Evolutionary conservation across 2,888 invertebrate species (phyloP).

Genomic region (Heterodera filipjevi): DNA sequence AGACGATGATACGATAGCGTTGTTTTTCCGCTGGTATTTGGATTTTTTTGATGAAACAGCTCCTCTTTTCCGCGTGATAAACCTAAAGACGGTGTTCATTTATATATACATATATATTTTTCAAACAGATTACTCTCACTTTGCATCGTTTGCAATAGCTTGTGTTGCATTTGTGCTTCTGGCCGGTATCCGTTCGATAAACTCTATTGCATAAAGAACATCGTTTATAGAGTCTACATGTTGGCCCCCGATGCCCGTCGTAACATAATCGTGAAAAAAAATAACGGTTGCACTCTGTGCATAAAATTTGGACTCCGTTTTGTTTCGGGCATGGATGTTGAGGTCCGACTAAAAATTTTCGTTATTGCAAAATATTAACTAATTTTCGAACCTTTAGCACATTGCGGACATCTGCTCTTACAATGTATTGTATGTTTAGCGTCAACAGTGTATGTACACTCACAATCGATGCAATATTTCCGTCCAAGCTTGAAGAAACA

Average conservation of each 20-base stretch:
- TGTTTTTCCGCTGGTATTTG: not conserved
- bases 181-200: not conserved
- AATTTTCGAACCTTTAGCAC: not conserved
- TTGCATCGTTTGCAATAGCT: slow-evolving; percentile 6
- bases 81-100: not conserved
- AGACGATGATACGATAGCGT: not conserved
- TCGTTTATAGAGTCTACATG: not conserved
- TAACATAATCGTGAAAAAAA: not conserved
- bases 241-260: not conserved
- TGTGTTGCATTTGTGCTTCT: not conserved
- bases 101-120: too few relatives aligned
- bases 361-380: not conserved
- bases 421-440: not conserved
- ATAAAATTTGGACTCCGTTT: not conserved
- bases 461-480: not conserved
- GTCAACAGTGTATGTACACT: not conserved
- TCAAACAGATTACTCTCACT: not conserved
- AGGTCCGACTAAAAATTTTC: not conserved
- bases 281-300: not conserved
- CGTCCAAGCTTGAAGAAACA: not conserved
- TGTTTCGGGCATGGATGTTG: not conserved
- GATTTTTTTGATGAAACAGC: slow-evolving; percentile 5
- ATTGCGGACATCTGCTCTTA: not conserved
- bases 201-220: not conserved
- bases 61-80: not conserved